Conservation (phyloP, 2,113 vertebrate species). For the Sinosuthora webbiana region DNA sequence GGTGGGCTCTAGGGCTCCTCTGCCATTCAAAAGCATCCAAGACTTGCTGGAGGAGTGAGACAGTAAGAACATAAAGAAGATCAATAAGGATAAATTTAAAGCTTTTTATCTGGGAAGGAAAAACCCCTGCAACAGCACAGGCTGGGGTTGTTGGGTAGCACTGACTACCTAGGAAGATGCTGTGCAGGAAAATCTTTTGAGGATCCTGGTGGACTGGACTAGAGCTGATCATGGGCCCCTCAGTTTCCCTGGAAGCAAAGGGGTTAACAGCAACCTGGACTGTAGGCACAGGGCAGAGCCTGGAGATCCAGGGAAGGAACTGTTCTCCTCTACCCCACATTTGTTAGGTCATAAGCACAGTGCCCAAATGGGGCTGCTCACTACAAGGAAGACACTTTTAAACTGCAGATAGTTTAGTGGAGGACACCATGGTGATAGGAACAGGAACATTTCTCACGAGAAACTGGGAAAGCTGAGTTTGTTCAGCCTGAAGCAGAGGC, state of each 20-base stretch:
- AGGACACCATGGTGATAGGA: background rate
- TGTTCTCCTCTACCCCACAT: background rate
- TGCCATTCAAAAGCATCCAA: background rate
- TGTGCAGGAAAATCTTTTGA: background rate
- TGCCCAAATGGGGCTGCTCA: accelerated
- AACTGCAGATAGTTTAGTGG: background rate
- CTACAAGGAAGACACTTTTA: background rate
- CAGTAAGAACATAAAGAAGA: background rate
- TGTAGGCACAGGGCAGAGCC: background rate
- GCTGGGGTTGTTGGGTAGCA: background rate
- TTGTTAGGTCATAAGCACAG: background rate
- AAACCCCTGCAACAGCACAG: background rate
- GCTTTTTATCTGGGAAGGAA: background rate
- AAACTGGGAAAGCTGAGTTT: background rate
- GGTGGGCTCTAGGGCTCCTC: background rate
- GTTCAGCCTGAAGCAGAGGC: background rate
- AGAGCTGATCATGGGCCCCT: background rate
- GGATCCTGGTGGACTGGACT: background rate
- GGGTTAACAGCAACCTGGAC: background rate
- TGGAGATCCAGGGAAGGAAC: background rate
- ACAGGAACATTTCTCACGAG: background rate
- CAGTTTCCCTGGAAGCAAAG: background rate
- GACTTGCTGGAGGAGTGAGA: background rate
- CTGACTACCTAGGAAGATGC: background rate
- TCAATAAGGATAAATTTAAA: background rate